phyloP scores from a whole-genome alignment of 1,140 invertebrate genomes.

The Drosophila bipectinata region DNA sequence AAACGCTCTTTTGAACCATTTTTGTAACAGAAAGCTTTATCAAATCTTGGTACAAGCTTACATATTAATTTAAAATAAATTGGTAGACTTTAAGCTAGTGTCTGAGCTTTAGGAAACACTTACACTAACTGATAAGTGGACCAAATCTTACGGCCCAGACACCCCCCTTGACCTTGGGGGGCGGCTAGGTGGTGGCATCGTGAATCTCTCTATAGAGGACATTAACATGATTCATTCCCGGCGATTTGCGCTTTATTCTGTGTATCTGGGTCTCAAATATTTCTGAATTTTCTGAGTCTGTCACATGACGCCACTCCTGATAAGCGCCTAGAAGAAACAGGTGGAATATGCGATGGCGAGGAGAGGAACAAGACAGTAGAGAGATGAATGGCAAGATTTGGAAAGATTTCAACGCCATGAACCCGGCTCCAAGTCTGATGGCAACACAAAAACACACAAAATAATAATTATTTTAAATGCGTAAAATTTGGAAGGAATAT shows the following conservation, averaged over 20 bases:
- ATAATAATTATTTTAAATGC: no score
- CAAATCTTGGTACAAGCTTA: no score
- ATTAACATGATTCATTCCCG: slow-evolving; percentile 17
- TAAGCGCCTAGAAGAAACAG: slow-evolving; percentile 5
- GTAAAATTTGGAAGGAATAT: no score
- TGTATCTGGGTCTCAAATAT: slow-evolving; percentile 3
- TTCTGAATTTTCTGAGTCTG: slow-evolving; percentile 1
- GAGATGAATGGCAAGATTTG: neutral
- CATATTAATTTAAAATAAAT: no score
- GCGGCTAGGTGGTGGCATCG: neutral
- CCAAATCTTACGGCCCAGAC: slow-evolving; percentile 6
- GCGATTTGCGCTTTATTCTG: slow-evolving; percentile 11
- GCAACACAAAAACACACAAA: slow-evolving; percentile 17
- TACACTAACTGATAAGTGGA: slow-evolving; percentile 8
- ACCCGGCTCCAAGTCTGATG: slow-evolving; percentile 12
- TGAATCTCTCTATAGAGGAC: slow-evolving; percentile 12
- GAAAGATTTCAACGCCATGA: slow-evolving; percentile 8
- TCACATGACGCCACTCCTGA: slow-evolving; percentile 26
- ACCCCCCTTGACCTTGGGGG: slow-evolving; percentile 10
- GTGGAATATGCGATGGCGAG: no score
- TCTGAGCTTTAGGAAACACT: no score
- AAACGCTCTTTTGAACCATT: no score
- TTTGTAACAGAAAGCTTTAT: no score
- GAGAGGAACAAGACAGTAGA: neutral
- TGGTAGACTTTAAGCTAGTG: no score